These are phyloP conservation scores for Grammomys dolichurus DNA, from an alignment of 2,113 vertebrate genomes.

Conservation along the genomic window DNA sequence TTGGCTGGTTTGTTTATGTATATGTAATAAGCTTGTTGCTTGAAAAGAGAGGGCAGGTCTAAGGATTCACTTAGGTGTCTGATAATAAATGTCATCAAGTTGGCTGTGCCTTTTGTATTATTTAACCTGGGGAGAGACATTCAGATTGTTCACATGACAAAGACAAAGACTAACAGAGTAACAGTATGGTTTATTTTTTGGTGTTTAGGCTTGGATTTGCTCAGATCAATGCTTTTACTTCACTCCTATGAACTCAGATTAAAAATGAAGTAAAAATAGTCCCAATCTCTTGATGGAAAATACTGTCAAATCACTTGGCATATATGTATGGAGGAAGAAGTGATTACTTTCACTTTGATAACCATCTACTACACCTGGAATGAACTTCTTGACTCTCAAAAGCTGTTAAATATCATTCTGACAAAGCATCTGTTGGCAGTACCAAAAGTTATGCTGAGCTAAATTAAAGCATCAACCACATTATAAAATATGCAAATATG, in stretches of 20 bases:
- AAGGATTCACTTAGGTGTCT: not conserved
- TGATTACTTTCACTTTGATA: constrained; percentile 25
- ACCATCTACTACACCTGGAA: not conserved
- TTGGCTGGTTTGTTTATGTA: not conserved
- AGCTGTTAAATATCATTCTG: constrained; percentile 1
- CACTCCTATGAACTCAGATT: not conserved
- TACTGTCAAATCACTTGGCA: not conserved
- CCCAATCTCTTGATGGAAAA: constrained; percentile 12
- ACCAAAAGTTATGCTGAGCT: constrained; percentile 40
- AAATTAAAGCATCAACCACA: constrained; percentile 30
- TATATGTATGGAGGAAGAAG: not conserved
- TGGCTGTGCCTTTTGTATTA: not conserved
- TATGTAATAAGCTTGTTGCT: not conserved
- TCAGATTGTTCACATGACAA: not conserved
- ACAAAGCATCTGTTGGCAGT: not conserved
- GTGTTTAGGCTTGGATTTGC: not conserved
- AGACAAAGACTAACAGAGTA: not conserved
- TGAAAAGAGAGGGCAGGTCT: not conserved
- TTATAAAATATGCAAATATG: not conserved
- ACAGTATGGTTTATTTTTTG: not conserved
- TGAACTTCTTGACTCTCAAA: constrained; percentile 50
- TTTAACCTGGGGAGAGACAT: rapidly evolving
- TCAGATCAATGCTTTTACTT: not conserved
- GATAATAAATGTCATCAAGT: not conserved
- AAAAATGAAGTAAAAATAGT: not conserved